These are phyloP conservation scores for Celastrina argiolus DNA, from an alignment of 2,888 invertebrate genomes.

Conservation along the genomic window DNA sequence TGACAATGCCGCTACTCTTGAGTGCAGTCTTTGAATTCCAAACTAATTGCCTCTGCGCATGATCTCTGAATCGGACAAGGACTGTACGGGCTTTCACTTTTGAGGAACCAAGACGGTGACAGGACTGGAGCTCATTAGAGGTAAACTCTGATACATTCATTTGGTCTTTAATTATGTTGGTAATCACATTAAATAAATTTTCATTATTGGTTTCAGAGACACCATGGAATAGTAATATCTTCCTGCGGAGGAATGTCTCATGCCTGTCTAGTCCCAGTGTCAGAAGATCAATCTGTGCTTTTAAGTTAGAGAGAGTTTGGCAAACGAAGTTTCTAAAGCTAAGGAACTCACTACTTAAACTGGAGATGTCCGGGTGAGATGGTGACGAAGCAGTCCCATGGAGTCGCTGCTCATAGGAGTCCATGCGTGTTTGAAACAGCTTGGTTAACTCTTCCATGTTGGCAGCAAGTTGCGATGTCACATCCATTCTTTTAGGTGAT, in stretches of 20 bases:
- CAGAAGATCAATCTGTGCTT: background rate
- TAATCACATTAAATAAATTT: no score
- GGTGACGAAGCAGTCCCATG: no score
- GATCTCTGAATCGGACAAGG: background rate
- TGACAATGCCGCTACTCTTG: no score
- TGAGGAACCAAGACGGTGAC: slow-evolving; percentile 2
- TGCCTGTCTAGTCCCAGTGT: background rate
- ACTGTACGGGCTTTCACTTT: background rate
- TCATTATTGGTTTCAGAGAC: background rate
- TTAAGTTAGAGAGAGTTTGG: background rate
- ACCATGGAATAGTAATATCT: slow-evolving; percentile 1
- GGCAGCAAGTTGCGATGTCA: no score
- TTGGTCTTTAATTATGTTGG: background rate
- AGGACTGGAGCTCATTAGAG: background rate
- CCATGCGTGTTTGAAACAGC: no score
- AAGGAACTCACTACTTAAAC: no score
- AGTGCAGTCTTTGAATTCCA: no score
- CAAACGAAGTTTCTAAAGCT: background rate
- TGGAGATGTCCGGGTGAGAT: no score
- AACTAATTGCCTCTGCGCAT: background rate
- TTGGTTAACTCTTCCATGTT: no score
- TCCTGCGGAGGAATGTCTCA: background rate
- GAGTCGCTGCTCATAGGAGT: no score
- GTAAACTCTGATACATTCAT: background rate
- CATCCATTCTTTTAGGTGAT: no score